Percentiles rank a stretch among this genome's conserved stretches.
Conservation (phyloP, 2,113 vertebrate species). For the Anseranas semipalmata region DNA sequence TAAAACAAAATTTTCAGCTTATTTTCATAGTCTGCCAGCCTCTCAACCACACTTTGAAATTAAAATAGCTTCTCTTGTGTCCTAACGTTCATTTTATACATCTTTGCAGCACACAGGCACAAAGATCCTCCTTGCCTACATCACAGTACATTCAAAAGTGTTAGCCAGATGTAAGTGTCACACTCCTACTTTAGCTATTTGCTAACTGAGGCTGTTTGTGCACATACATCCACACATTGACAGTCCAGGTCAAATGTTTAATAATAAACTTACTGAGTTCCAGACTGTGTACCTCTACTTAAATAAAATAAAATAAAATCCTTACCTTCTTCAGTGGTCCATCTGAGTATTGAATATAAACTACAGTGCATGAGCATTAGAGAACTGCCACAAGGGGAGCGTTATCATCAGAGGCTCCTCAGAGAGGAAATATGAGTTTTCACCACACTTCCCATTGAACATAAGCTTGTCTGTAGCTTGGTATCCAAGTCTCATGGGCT, state of each 20-base stretch:
- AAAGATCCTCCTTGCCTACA: not conserved
- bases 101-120: not conserved
- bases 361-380: not conserved
- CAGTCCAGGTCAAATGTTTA: not conserved
- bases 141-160: not conserved
- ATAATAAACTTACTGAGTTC: not conserved
- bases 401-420: not conserved
- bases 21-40: not conserved
- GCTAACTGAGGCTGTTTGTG: not conserved
- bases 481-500: not conserved
- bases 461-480: fast-evolving
- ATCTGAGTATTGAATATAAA: not conserved
- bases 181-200: not conserved
- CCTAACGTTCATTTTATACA: not conserved
- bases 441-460: not conserved
- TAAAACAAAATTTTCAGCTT: not conserved
- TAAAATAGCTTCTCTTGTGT: not conserved
- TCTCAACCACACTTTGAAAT: not conserved
- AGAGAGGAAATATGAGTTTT: not conserved
- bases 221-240: not conserved
- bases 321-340: not conserved
- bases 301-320: not conserved
- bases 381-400: not conserved
- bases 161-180: not conserved
- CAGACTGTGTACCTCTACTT: not conserved